Conservation (phyloP, 2,113 vertebrate species). For the Oenanthe melanoleuca region DNA sequence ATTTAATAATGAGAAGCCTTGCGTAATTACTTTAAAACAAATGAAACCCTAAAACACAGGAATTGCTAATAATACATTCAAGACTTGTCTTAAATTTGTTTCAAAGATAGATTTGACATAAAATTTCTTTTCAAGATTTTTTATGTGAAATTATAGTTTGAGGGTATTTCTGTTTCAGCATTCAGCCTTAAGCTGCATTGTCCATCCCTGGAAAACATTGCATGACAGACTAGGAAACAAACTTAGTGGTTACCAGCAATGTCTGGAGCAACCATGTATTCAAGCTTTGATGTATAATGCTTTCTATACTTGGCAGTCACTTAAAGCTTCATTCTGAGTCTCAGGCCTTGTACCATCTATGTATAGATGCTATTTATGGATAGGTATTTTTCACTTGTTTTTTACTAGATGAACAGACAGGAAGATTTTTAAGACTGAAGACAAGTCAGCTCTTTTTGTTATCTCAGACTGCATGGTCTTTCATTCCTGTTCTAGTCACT, state of each 20-base stretch:
- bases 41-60: not conserved
- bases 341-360: not conserved
- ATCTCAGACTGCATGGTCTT: not conserved
- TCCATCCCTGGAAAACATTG: not conserved
- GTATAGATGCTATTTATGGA: not conserved
- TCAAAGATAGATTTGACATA: constrained; percentile 12
- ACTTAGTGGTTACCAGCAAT: not conserved
- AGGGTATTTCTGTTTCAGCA: not conserved
- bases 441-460: not conserved
- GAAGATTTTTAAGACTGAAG: not conserved
- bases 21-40: constrained; percentile 6
- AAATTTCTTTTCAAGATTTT: not conserved
- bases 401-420: not conserved
- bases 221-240: not conserved
- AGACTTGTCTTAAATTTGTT: not conserved
- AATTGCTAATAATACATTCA: not conserved
- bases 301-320: constrained; percentile 36
- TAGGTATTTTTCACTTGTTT: constrained; percentile 14
- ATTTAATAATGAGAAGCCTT: not conserved
- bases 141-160: not conserved
- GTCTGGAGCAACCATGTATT: not conserved
- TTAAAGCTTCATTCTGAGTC: constrained; percentile 15
- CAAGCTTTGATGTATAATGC: constrained; percentile 34
- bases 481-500: not conserved
- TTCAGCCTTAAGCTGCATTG: not conserved